A percentile compares a stretch with the other conserved stretches of the same genome.
These are phyloP conservation scores for Enteromius fasciolatus DNA, from an alignment of 2,797 vertebrate genomes.

Conservation along the genomic window DNA sequence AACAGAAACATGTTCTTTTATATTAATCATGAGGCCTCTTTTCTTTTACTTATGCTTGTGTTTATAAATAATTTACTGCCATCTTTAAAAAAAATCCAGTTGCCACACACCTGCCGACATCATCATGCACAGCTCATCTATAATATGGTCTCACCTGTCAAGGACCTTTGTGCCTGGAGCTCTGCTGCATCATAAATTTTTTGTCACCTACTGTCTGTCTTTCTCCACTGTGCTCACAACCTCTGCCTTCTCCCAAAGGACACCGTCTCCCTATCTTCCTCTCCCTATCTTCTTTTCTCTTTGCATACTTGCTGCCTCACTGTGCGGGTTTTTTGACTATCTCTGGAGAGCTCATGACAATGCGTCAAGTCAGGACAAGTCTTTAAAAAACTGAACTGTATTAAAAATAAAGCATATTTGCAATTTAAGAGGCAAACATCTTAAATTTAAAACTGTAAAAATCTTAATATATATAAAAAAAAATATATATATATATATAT, in stretches of 20 bases:
- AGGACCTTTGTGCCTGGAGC: conserved; percentile 52
- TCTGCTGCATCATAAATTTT: conserved; percentile 57
- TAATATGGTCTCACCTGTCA: conserved; percentile 63
- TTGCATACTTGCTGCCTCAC: conserved; percentile 51
- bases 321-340: conserved; percentile 13
- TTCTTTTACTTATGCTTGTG: conserved; percentile 28
- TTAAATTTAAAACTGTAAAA: background rate
- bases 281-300: conserved; percentile 8
- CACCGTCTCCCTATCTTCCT: conserved; percentile 36
- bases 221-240: conserved; percentile 43
- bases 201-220: conserved; percentile 57
- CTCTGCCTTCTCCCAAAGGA: conserved; percentile 50
- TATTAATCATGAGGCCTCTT: background rate
- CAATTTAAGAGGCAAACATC: background rate
- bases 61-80: conserved; percentile 61
- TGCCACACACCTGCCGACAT: conserved; percentile 49
- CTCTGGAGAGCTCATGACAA: conserved; percentile 14
- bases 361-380: background rate
- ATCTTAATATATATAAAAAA: background rate
- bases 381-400: background rate
- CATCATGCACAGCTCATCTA: conserved; percentile 58
- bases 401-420: background rate
- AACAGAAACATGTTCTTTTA: background rate
- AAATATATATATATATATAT: too few species aligned
- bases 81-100: conserved; percentile 52